Evolutionary conservation across 2,888 invertebrate genomes (phyloP).

Genomic region (Platycheirus albimanus): DNA sequence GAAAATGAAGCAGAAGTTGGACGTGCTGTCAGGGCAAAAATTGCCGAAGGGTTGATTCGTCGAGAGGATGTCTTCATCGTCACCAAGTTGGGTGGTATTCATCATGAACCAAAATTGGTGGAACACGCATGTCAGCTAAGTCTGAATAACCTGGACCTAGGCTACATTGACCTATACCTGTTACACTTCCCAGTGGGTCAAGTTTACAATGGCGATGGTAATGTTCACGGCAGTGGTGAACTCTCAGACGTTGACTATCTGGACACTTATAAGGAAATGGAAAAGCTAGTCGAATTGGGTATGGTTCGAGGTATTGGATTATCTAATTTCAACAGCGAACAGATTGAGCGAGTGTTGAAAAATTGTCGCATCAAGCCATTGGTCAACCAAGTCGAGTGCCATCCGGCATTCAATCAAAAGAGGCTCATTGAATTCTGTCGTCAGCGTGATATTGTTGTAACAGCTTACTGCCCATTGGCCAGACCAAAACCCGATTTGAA

Average conservation of each 20-base stretch:
- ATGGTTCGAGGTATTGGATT: slow-evolving; percentile 80
- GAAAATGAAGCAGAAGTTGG: slow-evolving; percentile 83
- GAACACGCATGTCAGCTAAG: slow-evolving; percentile 86
- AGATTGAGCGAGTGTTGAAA: slow-evolving; percentile 79
- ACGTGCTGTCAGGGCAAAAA: slow-evolving; percentile 81
- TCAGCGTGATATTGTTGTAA: slow-evolving; percentile 86
- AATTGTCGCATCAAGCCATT: slow-evolving; percentile 80
- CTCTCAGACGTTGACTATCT: slow-evolving; percentile 80
- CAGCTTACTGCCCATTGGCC: slow-evolving; percentile 90
- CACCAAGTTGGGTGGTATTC: slow-evolving; percentile 80
- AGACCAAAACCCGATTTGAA: slow-evolving; percentile 84
- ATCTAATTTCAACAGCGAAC: slow-evolving; percentile 81
- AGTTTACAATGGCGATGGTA: slow-evolving; percentile 82
- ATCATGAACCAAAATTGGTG: slow-evolving; percentile 88
- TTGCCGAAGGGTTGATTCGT: slow-evolving; percentile 81
- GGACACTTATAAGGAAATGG: slow-evolving; percentile 81
- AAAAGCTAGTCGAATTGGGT: slow-evolving; percentile 79
- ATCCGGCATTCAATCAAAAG: slow-evolving; percentile 82
- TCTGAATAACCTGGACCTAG: slow-evolving; percentile 86
- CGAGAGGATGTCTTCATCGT: slow-evolving; percentile 82
- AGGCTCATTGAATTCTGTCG: slow-evolving; percentile 88
- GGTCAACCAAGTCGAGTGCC: slow-evolving; percentile 82
- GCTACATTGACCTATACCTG: slow-evolving; percentile 91
- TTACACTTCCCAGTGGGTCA: slow-evolving; percentile 93
- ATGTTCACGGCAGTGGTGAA: slow-evolving; percentile 79